These are phyloP conservation scores for Clamator glandarius DNA, from an alignment of 2,797 vertebrate species.

Conservation along the genomic window DNA sequence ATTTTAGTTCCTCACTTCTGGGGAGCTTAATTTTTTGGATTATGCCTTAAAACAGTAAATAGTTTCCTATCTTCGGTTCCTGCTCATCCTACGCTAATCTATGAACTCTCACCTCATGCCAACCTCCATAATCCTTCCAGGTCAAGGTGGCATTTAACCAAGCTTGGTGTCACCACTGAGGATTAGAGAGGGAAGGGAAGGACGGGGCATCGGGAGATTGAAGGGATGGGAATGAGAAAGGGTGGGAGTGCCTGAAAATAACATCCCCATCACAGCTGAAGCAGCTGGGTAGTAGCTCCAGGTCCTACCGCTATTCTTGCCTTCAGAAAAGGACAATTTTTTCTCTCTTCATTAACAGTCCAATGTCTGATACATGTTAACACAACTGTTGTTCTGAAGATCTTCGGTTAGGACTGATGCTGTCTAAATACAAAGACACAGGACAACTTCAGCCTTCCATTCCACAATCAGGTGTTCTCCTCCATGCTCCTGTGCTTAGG, in stretches of 20 bases:
- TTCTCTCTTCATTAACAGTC: neutral
- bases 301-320: neutral
- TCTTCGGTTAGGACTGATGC: neutral
- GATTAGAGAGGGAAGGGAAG: neutral
- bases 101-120: neutral
- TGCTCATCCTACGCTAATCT: neutral
- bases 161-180: neutral
- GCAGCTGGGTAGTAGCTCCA: neutral
- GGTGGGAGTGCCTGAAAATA: neutral
- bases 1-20: neutral
- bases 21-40: neutral
- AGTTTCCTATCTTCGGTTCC: neutral
- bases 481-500: fast-evolving
- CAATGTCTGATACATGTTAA: neutral
- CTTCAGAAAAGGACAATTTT: neutral
- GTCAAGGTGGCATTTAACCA: neutral
- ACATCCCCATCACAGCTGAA: neutral
- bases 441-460: neutral
- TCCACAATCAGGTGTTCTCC: neutral
- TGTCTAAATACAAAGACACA: neutral
- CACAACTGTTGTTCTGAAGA: neutral
- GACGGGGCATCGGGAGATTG: neutral
- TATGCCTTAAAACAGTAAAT: neutral
- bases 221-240: neutral
- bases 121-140: neutral